phyloP scores from a whole-genome alignment of 1,140 invertebrate species.

The Vollenhovia emeryi region DNA sequence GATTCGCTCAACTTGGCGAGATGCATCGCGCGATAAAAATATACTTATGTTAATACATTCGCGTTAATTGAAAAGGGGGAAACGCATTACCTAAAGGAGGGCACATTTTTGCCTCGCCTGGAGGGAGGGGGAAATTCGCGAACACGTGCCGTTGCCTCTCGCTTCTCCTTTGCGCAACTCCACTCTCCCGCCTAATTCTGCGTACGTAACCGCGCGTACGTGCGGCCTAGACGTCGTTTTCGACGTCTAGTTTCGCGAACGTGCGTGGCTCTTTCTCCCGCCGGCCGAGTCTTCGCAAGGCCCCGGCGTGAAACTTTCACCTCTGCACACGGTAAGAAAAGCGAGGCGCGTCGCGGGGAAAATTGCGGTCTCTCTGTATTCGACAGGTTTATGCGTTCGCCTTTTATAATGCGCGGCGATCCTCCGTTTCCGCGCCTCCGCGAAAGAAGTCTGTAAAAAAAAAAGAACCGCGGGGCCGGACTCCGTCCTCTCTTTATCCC shows the following conservation, averaged over 20 bases:
- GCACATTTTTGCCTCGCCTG: not conserved
- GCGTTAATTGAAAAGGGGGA: not conserved
- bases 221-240: slow-evolving; percentile 11
- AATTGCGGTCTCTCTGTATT: slow-evolving; percentile 40
- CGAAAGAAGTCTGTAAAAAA: too few relatives aligned
- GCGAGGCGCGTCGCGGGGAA: slow-evolving; percentile 11
- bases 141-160: slow-evolving; percentile 31
- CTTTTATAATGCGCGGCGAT: slow-evolving; percentile 35
- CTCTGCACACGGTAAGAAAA: slow-evolving; percentile 33
- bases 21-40: not conserved
- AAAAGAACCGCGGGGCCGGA: too few relatives aligned
- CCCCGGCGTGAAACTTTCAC: slow-evolving; percentile 43
- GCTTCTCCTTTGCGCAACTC: not conserved
- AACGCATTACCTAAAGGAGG: not conserved
- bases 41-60: not conserved
- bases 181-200: slow-evolving; percentile 12
- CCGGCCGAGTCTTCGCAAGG: not conserved
- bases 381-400: slow-evolving; percentile 35
- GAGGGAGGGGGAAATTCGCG: not conserved
- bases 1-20: not conserved
- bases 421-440: not conserved
- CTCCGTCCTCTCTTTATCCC: not conserved
- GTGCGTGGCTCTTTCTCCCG: not conserved
- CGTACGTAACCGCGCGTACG: slow-evolving; percentile 10
- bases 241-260: slow-evolving; percentile 19